Evolutionary conservation across 1,140 invertebrate genomes (phyloP).

Genomic region (Latrodectus geometricus): DNA sequence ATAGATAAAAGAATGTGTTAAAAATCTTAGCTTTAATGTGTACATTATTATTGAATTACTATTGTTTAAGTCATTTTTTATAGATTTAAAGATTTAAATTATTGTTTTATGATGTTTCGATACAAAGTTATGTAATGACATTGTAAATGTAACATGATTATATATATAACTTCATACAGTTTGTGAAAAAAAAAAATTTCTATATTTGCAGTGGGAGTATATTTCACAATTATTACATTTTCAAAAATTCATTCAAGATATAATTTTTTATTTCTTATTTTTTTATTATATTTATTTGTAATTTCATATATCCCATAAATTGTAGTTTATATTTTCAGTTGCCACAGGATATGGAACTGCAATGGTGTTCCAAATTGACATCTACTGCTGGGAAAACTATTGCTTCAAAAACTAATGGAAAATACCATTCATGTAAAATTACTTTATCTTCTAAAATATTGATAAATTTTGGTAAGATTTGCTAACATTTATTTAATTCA

Average conservation of each 20-base stretch:
- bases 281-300: not conserved
- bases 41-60: too few species aligned
- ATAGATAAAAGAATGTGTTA: too few species aligned
- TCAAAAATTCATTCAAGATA: not conserved
- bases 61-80: too few species aligned
- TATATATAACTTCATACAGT: too few species aligned
- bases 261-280: not conserved
- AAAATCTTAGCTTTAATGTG: too few species aligned
- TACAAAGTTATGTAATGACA: too few species aligned
- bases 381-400: not conserved
- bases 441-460: not conserved
- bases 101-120: too few species aligned
- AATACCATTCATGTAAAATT: not conserved
- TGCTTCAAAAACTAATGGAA: not conserved
- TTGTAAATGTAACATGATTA: too few species aligned
- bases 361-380: not conserved
- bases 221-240: not conserved
- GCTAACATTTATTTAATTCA: not conserved
- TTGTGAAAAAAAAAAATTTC: not conserved
- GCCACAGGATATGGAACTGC: not conserved
- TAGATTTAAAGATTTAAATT: too few species aligned
- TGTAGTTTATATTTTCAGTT: not conserved
- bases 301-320: not conserved
- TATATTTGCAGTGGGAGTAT: not conserved
- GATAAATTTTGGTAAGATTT: not conserved